These are phyloP conservation scores for Podargus strigoides DNA, from an alignment of 2,797 vertebrate genomes.

Conservation along the genomic window DNA sequence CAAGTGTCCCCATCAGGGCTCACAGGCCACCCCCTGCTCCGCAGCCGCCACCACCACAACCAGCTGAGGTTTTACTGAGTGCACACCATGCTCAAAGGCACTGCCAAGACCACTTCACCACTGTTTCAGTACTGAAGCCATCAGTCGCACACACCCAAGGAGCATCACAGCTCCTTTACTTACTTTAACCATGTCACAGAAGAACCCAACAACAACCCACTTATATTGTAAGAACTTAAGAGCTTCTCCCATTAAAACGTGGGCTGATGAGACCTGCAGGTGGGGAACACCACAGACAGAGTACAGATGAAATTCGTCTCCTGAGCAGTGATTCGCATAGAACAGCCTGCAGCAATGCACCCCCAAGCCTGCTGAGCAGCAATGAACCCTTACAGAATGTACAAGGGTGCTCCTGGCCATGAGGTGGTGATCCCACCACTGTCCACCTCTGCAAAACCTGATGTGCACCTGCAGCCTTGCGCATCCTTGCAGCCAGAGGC, in stretches of 20 bases:
- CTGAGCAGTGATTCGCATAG: too few relatives aligned
- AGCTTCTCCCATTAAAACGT: not conserved
- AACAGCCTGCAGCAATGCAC: too few relatives aligned
- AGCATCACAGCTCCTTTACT: not conserved
- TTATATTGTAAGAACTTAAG: not conserved
- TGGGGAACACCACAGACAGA: too few relatives aligned
- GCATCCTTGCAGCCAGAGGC: too few relatives aligned
- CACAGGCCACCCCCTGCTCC: not conserved
- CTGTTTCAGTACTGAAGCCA: not conserved
- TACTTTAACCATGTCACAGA: not conserved
- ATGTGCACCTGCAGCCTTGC: too few relatives aligned
- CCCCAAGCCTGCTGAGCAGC: too few relatives aligned
- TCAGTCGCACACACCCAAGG: fast-evolving
- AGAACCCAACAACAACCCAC: fast-evolving
- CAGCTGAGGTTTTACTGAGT: too few relatives aligned
- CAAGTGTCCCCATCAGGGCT: not conserved
- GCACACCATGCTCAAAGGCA: not conserved
- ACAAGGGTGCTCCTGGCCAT: too few relatives aligned
- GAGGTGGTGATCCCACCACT: too few relatives aligned
- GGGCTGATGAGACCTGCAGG: not conserved
- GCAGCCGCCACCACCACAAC: not conserved
- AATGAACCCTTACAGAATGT: too few relatives aligned
- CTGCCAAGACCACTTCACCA: not conserved
- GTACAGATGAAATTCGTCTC: too few relatives aligned
- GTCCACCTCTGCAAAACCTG: too few relatives aligned